Evolutionary conservation across 2,113 vertebrate species (phyloP), one percentile per base, ranked within the genome.

Genomic region (Mohoua ochrocephala): DNA sequence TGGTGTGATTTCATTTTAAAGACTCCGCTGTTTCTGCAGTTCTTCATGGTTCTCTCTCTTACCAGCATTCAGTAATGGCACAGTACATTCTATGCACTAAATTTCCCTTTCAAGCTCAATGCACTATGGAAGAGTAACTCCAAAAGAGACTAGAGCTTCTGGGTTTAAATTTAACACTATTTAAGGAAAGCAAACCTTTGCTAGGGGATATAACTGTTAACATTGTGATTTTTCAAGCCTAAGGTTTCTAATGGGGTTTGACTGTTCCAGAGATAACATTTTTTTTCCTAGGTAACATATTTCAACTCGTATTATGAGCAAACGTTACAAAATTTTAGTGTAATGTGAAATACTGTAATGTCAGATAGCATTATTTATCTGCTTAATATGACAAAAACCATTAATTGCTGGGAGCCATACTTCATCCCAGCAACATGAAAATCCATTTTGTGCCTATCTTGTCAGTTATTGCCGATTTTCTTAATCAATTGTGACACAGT

Each of bases 291-390:
- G 97, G 98, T 98, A 98, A 98, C 95, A 97, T 97, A 95, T 98
- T 98, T 98, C 98, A 98, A 98, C 87, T 98, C 93, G 28, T 82
- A 98, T 98, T 98, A 98, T 57, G 84, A 97, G 94, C 89, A 97
- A 98, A 98, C 18, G 41, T 85, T 97, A 97, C 87, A 96, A 97
- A 98, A 98, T 97, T 97, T 97, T 97, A 98, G 94, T 98, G 98
- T 98, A 98, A 98, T 97, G 97, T 97, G 98, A 97, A 98, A 98
- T 98, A 98, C 96, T 97, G 97, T 97, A 96, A 96, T 98, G 98
- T 98, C 98, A 98, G 91, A 97, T 98, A 97, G 97, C 95, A 97
- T 98, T 98, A 98, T 97, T 97, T 97, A 94, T 97, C 96, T 91
- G 94, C 95, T 91, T 98, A 97, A 97, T 96, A 91, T 95, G 97